Percentiles rank a stretch among this genome's conserved stretches.
Conservation (phyloP, 2,888 invertebrate genomes). For the Heliconius erato region DNA sequence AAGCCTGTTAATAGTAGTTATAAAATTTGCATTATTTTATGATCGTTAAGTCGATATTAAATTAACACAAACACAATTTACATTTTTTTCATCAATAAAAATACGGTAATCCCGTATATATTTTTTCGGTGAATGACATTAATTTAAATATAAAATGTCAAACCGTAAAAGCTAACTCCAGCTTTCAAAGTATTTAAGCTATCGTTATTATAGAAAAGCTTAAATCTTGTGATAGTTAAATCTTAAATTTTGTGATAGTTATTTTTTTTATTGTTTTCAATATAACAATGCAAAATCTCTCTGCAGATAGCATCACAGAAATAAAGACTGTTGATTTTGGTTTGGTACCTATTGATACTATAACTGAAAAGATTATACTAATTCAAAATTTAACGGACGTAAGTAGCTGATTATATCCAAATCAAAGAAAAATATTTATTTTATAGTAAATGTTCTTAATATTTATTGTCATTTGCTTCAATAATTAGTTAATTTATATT, state of each 20-base stretch:
- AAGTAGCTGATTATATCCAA: conserved; percentile 51
- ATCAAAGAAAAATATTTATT: not conserved
- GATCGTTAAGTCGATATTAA: too few relatives aligned
- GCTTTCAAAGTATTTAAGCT: not conserved
- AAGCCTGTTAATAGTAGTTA: not conserved
- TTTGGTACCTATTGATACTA: conserved; percentile 69
- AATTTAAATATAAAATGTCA: not conserved
- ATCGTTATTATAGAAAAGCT: not conserved
- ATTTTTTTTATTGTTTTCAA: not conserved
- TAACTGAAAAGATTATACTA: conserved; percentile 64
- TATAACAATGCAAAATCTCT: conserved; percentile 55
- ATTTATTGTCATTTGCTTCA: not conserved
- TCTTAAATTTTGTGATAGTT: too few relatives aligned
- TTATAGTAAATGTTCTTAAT: not conserved
- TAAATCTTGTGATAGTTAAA: not conserved
- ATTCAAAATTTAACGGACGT: conserved; percentile 70
- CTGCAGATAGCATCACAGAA: conserved; percentile 63
- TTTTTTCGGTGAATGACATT: not conserved
- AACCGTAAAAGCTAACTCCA: not conserved
- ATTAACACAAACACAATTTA: too few relatives aligned
- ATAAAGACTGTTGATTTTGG: conserved; percentile 74
- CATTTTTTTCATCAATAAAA: too few relatives aligned
- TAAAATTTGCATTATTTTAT: too few relatives aligned
- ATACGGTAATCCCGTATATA: too few relatives aligned
- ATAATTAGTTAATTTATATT: conserved; percentile 39